Evolutionary conservation across 2,888 invertebrate species (phyloP).

Genomic region (Lycaena phlaeas): DNA sequence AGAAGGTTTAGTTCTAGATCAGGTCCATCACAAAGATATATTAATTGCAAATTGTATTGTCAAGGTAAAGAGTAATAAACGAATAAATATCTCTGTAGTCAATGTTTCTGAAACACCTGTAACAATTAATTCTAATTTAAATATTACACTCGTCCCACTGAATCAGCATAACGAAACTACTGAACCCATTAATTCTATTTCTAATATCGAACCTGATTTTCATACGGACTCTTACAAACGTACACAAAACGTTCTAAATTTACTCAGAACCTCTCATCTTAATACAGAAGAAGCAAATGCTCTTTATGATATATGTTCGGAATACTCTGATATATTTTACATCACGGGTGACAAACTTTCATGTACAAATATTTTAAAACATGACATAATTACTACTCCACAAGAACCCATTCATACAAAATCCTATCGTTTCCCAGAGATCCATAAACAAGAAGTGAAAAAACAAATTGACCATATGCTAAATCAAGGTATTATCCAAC

Average conservation of each 20-base stretch:
- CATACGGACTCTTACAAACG: not conserved
- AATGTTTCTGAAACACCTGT: conserved; percentile 14
- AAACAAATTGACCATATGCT: not conserved
- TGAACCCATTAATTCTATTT: too few species aligned
- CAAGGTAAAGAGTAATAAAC: conserved; percentile 14
- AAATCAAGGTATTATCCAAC: not conserved
- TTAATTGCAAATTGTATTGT: conserved; percentile 15
- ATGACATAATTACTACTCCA: not conserved
- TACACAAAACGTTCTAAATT: not conserved
- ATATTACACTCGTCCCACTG: not conserved
- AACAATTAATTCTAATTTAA: not conserved
- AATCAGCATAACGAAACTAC: not conserved
- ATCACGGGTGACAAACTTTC: not conserved
- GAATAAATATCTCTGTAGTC: conserved; percentile 16
- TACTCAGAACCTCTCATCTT: not conserved
- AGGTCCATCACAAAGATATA: conserved; percentile 11
- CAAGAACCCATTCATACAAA: not conserved
- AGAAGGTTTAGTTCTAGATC: conserved; percentile 19
- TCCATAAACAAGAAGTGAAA: not conserved
- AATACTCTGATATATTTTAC: not conserved
- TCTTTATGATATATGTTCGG: not conserved
- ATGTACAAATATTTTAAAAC: not conserved
- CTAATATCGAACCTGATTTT: not conserved
- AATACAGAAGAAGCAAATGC: not conserved
- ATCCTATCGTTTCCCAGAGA: not conserved